phyloP scores from a whole-genome alignment of 2,113 vertebrate species.

The Blennius ocellaris region DNA sequence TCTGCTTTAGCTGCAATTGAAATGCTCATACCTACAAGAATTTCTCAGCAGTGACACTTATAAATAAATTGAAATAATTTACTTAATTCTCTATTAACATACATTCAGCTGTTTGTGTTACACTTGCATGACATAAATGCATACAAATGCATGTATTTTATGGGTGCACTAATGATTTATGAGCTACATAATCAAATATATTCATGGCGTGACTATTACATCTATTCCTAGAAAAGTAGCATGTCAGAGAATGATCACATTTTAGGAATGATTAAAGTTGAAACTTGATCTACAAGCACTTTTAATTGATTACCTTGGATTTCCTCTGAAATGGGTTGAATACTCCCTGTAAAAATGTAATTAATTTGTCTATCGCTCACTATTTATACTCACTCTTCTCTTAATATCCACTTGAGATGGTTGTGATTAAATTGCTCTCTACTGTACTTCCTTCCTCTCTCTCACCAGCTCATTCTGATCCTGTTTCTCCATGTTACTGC shows the following conservation, averaged over 20 bases:
- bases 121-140: neutral
- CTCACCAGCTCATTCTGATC: conserved; percentile 16
- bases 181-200: conserved; percentile 1
- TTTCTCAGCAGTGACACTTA: too few species aligned
- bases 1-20: too few species aligned
- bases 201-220: conserved; percentile 47
- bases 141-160: neutral
- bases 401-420: conserved; percentile 74
- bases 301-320: conserved; percentile 80
- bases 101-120: neutral
- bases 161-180: neutral
- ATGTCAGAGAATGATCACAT: conserved; percentile 73
- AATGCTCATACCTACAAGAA: too few species aligned
- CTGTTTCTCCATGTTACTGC: conserved; percentile 31
- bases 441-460: conserved; percentile 46
- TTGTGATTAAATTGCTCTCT: conserved; percentile 72
- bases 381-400: conserved; percentile 72
- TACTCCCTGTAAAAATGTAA: conserved; percentile 78
- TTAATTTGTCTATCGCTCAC: conserved; percentile 75
- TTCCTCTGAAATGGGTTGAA: conserved; percentile 80
- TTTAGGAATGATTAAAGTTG: conserved; percentile 72
- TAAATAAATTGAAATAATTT: neutral
- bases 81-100: neutral
- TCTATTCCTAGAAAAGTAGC: conserved; percentile 66
- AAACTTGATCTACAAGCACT: conserved; percentile 57